Conservation (phyloP, 2,888 invertebrate species). For the Junonia oenone region DNA sequence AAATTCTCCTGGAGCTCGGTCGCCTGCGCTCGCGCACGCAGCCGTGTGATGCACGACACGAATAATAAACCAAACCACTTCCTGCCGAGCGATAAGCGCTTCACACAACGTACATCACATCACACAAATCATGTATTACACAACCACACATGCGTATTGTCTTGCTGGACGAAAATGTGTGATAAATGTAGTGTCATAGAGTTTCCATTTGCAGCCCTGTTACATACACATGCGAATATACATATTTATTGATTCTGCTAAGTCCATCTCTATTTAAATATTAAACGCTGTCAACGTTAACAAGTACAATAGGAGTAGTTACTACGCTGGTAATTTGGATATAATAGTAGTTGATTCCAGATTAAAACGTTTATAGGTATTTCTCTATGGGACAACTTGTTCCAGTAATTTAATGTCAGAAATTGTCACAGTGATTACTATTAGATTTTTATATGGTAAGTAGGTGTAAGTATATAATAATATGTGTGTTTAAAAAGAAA, state of each 20-base stretch:
- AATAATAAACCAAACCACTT: constrained; percentile 78
- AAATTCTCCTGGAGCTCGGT: constrained; percentile 60
- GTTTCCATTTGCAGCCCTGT: constrained; percentile 18
- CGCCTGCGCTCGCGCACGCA: constrained; percentile 44
- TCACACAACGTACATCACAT: constrained; percentile 51
- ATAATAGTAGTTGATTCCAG: background rate
- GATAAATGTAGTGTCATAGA: constrained; percentile 25
- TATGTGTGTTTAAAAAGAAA: no score
- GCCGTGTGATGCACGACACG: constrained; percentile 73
- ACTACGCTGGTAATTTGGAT: background rate
- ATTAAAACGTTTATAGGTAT: background rate
- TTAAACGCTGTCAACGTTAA: constrained; percentile 22
- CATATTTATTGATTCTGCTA: constrained; percentile 32
- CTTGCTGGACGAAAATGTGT: constrained; percentile 29
- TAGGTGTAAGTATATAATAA: no score
- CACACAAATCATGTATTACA: constrained; percentile 47
- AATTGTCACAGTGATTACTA: no score
- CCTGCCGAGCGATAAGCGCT: constrained; percentile 73
- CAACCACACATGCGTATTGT: constrained; percentile 39
- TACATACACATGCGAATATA: constrained; percentile 24
- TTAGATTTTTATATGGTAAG: no score
- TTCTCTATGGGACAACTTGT: background rate
- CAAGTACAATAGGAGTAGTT: constrained; percentile 23
- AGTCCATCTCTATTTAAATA: constrained; percentile 32
- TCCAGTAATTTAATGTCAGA: background rate